phyloP scores from a whole-genome alignment of 30 jellyfish, hydroid and myxozoan species.

The Sanderia malayensis region DNA sequence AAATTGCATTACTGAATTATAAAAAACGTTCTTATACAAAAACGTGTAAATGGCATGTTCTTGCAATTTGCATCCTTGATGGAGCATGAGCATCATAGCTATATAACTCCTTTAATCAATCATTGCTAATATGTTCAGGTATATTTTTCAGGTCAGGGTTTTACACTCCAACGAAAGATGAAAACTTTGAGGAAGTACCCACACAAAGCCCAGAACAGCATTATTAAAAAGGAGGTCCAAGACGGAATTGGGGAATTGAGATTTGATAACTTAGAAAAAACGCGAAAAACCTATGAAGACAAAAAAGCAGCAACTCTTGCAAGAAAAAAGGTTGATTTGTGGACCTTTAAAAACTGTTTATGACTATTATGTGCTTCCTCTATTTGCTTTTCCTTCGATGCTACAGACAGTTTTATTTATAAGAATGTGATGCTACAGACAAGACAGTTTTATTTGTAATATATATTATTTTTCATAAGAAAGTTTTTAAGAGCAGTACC shows the following conservation, averaged over 20 bases:
- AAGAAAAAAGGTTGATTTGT: slow-evolving; percentile 27
- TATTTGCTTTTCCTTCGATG: too few species aligned
- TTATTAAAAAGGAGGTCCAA: neutral
- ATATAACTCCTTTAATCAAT: neutral
- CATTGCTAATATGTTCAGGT: neutral
- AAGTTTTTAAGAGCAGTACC: too few species aligned
- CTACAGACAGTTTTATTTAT: too few species aligned
- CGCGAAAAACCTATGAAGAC: slow-evolving; percentile 28
- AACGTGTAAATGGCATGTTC: too few species aligned
- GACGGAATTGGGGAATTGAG: neutral
- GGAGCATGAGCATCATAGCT: neutral
- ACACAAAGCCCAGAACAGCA: slow-evolving; percentile 10
- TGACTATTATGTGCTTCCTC: too few species aligned
- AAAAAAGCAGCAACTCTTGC: slow-evolving; percentile 24
- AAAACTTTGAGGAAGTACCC: slow-evolving; percentile 43
- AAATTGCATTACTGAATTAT: too few species aligned
- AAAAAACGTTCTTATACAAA: too few species aligned
- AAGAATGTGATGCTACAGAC: too few species aligned
- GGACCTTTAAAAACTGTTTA: too few species aligned
- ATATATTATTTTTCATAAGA: too few species aligned
- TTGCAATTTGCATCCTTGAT: too few species aligned
- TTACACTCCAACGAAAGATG: slow-evolving; percentile 56
- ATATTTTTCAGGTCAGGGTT: slow-evolving; percentile 66
- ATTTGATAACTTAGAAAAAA: neutral
- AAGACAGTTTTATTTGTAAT: too few species aligned